Percentiles rank a stretch among this genome's conserved stretches.
These are phyloP conservation scores for Laothoe populi DNA, from an alignment of 2,888 invertebrate species.

Conservation along the genomic window DNA sequence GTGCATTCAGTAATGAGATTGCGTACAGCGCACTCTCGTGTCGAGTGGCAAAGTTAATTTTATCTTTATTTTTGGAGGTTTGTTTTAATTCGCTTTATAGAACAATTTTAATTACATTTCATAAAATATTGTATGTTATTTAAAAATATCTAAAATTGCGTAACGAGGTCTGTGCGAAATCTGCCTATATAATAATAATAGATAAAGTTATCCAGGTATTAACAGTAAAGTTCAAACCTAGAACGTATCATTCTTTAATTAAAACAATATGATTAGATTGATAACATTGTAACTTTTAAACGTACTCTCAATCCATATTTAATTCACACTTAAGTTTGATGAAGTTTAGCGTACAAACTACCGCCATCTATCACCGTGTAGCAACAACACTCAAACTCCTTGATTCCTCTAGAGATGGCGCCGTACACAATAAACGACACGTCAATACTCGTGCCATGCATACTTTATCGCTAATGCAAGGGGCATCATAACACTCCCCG, in stretches of 20 bases:
- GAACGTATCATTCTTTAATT: too few species aligned
- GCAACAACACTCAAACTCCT: slow-evolving; percentile 35
- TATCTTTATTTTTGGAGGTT: slow-evolving; percentile 27
- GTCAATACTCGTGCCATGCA: slow-evolving; percentile 72
- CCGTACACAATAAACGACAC: slow-evolving; percentile 50
- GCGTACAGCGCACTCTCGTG: slow-evolving; percentile 44
- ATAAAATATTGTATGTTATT: slow-evolving; percentile 1
- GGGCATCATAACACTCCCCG: slow-evolving; percentile 71
- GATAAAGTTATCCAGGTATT: too few species aligned
- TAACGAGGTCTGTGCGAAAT: neutral
- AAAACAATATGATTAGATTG: neutral
- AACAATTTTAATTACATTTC: neutral
- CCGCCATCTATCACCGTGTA: slow-evolving; percentile 52
- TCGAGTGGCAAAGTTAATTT: slow-evolving; percentile 44
- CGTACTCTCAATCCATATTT: neutral
- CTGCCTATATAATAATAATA: neutral
- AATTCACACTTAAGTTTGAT: neutral
- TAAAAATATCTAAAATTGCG: neutral
- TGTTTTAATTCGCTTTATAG: slow-evolving; percentile 4
- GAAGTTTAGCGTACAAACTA: slow-evolving; percentile 24
- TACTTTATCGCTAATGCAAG: slow-evolving; percentile 63
- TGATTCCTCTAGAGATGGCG: slow-evolving; percentile 57
- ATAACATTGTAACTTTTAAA: too few species aligned
- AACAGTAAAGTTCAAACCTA: too few species aligned
- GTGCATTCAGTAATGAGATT: slow-evolving; percentile 34